Percentiles rank a stretch among this genome's conserved stretches.
phyloP scores from a whole-genome alignment of 1,140 invertebrate genomes.

The Maniola jurtina region DNA sequence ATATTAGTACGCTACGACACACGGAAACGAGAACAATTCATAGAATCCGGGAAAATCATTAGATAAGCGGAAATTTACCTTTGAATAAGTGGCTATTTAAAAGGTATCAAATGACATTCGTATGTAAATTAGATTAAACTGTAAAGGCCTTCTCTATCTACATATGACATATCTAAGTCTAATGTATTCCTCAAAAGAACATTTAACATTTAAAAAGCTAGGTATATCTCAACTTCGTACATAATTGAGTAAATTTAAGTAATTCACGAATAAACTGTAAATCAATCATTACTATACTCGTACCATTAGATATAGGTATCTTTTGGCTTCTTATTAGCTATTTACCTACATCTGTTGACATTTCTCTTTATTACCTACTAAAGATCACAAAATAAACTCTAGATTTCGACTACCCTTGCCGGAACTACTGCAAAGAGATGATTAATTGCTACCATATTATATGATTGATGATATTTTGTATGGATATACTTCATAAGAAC shows the following conservation, averaged over 20 bases:
- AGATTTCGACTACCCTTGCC: neutral
- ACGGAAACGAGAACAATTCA: slow-evolving; percentile 1
- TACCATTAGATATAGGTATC: too few species aligned
- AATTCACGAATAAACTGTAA: too few species aligned
- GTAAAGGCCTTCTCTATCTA: neutral
- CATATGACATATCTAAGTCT: neutral
- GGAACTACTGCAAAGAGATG: slow-evolving; percentile 40
- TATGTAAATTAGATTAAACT: slow-evolving; percentile 45
- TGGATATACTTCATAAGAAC: slow-evolving; percentile 36
- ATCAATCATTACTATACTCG: too few species aligned
- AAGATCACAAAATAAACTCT: too few species aligned
- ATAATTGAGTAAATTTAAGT: too few species aligned
- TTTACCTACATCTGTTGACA: too few species aligned
- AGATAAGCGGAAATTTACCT: slow-evolving; percentile 57
- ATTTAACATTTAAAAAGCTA: slow-evolving; percentile 2
- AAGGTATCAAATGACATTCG: slow-evolving; percentile 48
- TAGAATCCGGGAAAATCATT: slow-evolving; percentile 24
- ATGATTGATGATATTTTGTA: slow-evolving; percentile 63
- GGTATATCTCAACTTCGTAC: neutral
- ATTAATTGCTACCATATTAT: slow-evolving; percentile 59
- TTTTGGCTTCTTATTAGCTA: too few species aligned
- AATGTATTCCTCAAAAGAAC: slow-evolving; percentile 9
- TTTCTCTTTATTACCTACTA: too few species aligned
- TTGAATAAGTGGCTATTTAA: slow-evolving; percentile 41
- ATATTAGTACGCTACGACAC: neutral